Base-by-base conservation (phyloP, 2,797 vertebrate species). In the Anisognathus igniventris region DNA sequence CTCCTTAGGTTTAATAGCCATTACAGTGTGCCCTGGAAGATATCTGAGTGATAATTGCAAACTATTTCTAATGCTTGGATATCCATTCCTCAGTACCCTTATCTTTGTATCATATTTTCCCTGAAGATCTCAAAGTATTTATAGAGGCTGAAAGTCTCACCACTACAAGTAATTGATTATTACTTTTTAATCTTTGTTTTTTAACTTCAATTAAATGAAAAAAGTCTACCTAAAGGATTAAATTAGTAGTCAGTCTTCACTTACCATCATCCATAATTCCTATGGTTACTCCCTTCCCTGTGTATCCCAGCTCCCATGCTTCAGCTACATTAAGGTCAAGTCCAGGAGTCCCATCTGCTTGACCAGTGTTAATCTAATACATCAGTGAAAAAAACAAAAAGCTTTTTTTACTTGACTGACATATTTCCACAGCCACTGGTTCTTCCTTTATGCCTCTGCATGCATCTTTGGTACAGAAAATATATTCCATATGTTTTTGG, bases 231-330 rank as follows among this genome's bases (percentile, higher is more conserved):
- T 84, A 45, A 39, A 89, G 57, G 45, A 74, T n/a, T 62, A 70
- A 83, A 76, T 30, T 42, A 80, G 19, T 56, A 84, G 25, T 35
- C 80, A 82, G 92, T 84, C 76, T 90, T 87, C 83, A 97, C 99
- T 98, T 97, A 99, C 99, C 99, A 60, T 99, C 99, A 48, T 99
- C 99, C 99, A 99, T 99, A 92, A 99, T 99, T 91, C 99, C 99
- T 40, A 99, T 99, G 95, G 99, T 99, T 65, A 99, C 99, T 92
- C 99, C 99, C 96, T 98, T 99, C 42, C 99, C 99, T 3, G 99
- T 99, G 97, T 99, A 99, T 74, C 99, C 99, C 96, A 99, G 98
- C 85, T 98, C 98, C 99, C 99, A 99, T 12, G 99, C 99, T 98
- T 99, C 99, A n/a, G 99, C 99, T 97, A 99, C 99, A 78, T 99